Evolutionary conservation across 2,113 vertebrate genomes (phyloP).

Genomic region (Callospermophilus lateralis): DNA sequence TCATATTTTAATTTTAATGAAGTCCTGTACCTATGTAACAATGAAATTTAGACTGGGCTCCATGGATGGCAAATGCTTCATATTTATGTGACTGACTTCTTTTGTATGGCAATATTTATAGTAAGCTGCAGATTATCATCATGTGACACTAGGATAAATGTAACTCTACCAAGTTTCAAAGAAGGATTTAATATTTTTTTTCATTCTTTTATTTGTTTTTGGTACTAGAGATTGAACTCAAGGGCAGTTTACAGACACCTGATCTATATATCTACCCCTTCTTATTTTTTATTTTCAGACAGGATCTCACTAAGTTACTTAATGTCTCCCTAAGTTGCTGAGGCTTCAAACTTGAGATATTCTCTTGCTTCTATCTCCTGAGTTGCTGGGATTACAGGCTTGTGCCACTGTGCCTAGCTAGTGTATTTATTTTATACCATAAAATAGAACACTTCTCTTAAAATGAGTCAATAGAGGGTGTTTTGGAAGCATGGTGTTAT

Average conservation of each 20-base stretch:
- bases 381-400: too few species aligned
- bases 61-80: neutral
- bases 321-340: too few species aligned
- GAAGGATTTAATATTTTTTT: neutral
- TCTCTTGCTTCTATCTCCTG: too few species aligned
- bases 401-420: too few species aligned
- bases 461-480: neutral
- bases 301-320: too few species aligned
- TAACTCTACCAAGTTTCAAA: neutral
- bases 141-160: neutral
- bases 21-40: neutral
- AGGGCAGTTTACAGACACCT: too few species aligned
- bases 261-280: too few species aligned
- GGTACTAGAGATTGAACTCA: too few species aligned
- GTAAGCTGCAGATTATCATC: slow-evolving; percentile 20
- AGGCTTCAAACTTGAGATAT: too few species aligned
- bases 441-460: neutral
- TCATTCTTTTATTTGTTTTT: too few species aligned
- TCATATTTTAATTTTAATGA: slow-evolving; percentile 6
- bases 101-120: neutral
- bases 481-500: neutral
- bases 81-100: neutral
- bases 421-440: neutral
- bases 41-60: neutral
- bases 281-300: too few species aligned